phyloP scores from a whole-genome alignment of 2,888 invertebrate genomes.

The Nesidiocoris tenuis region DNA sequence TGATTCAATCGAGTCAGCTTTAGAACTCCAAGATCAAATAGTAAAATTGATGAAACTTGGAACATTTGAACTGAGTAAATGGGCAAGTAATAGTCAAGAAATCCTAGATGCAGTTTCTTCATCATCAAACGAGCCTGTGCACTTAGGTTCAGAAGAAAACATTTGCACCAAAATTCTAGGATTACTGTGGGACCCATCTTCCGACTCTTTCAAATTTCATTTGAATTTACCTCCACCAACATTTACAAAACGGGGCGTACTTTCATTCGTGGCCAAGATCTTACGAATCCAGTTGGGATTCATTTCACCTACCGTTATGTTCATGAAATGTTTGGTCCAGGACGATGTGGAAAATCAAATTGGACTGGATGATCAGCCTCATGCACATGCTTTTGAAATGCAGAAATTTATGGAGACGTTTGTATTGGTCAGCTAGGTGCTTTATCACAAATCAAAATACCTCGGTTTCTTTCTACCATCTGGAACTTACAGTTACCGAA shows the following conservation, averaged over 20 bases:
- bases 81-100: conserved; percentile 17
- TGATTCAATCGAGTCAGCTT: background rate
- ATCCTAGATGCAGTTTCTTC: background rate
- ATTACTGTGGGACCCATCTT: background rate
- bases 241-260: background rate
- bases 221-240: background rate
- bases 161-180: background rate
- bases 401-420: background rate
- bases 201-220: background rate
- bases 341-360: background rate
- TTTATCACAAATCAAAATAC: background rate
- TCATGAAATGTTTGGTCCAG: background rate
- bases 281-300: background rate
- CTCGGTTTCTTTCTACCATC: background rate
- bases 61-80: conserved; percentile 36
- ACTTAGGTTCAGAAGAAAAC: background rate
- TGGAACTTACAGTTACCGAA: too few relatives aligned
- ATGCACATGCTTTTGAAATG: background rate
- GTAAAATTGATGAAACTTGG: background rate
- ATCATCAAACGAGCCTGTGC: background rate
- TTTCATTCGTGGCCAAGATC: background rate
- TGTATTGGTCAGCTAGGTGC: background rate
- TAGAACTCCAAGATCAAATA: background rate
- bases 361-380: background rate
- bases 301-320: background rate